Percentiles rank a stretch among this genome's conserved stretches.
phyloP scores from a whole-genome alignment of 2,888 invertebrate genomes.

The Dolichomitus sp. region DNA sequence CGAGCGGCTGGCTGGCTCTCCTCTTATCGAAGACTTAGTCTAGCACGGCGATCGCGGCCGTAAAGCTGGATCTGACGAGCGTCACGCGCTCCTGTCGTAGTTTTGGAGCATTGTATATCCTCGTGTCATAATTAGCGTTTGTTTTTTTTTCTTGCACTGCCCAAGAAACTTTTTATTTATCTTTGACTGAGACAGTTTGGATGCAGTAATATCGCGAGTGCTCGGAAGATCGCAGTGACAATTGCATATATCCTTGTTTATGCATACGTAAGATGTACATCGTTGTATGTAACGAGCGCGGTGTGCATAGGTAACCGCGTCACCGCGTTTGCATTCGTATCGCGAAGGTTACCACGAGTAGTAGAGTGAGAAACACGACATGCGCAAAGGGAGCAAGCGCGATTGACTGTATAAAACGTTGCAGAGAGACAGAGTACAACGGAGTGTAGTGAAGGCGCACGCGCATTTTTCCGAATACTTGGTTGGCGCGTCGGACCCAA shows the following conservation, averaged over 20 bases:
- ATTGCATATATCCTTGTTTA: conserved; percentile 10
- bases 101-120: conserved; percentile 3
- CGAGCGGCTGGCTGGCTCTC: conserved; percentile 61
- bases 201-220: neutral
- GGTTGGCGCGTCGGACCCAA: conserved; percentile 25
- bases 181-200: neutral
- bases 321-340: conserved; percentile 41
- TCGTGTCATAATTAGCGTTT: conserved; percentile 23
- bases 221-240: neutral
- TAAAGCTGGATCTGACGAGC: conserved; percentile 65
- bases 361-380: conserved; percentile 55
- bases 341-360: conserved; percentile 29
- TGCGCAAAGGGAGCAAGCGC: conserved; percentile 28
- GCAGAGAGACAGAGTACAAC: neutral
- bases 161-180: neutral
- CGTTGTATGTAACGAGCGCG: neutral
- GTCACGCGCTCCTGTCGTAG: conserved; percentile 43
- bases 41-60: conserved; percentile 71
- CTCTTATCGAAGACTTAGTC: conserved; percentile 72
- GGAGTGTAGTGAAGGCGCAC: conserved; percentile 23
- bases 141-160: neutral
- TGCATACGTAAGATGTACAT: neutral
- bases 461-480: conserved; percentile 22
- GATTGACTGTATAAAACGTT: conserved; percentile 19
- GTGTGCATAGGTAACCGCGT: conserved; percentile 24